Conservation (phyloP, 2,888 invertebrate genomes). For the Peribatodes rhomboidaria region DNA sequence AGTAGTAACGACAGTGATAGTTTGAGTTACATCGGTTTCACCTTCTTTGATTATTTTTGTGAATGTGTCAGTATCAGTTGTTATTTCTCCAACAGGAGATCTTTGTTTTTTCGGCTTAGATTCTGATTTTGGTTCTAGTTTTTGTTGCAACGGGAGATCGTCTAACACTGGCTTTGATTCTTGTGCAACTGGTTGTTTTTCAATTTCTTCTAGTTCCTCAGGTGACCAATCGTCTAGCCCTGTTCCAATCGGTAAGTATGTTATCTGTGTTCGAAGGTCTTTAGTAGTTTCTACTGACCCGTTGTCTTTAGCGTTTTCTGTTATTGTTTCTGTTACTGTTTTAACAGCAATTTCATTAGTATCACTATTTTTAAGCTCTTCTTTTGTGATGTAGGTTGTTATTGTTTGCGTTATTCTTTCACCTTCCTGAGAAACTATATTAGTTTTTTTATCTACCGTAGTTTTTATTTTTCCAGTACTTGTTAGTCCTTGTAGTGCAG, state of each 20-base stretch:
- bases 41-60: slow-evolving; percentile 79
- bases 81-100: slow-evolving; percentile 80
- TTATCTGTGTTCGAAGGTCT: slow-evolving; percentile 81
- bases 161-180: slow-evolving; percentile 61
- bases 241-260: slow-evolving; percentile 79
- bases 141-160: slow-evolving; percentile 58
- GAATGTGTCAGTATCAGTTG: slow-evolving; percentile 79
- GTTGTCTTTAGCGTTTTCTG: slow-evolving; percentile 75
- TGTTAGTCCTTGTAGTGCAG: slow-evolving; percentile 73
- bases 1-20: slow-evolving; percentile 81
- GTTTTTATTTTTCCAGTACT: slow-evolving; percentile 79
- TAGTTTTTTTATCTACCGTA: slow-evolving; percentile 81
- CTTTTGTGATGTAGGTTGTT: slow-evolving; percentile 78
- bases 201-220: slow-evolving; percentile 75
- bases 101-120: slow-evolving; percentile 71
- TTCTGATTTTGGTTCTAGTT: slow-evolving; percentile 57
- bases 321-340: slow-evolving; percentile 79
- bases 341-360: slow-evolving; percentile 79
- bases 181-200: slow-evolving; percentile 63
- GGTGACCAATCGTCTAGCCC: slow-evolving; percentile 80
- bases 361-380: slow-evolving; percentile 73
- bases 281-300: slow-evolving; percentile 81
- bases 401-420: slow-evolving; percentile 78
- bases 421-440: slow-evolving; percentile 76
- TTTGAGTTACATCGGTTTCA: slow-evolving; percentile 78